phyloP scores from a whole-genome alignment of 1,140 invertebrate species.

The Tetranychus cinnabarinus region DNA sequence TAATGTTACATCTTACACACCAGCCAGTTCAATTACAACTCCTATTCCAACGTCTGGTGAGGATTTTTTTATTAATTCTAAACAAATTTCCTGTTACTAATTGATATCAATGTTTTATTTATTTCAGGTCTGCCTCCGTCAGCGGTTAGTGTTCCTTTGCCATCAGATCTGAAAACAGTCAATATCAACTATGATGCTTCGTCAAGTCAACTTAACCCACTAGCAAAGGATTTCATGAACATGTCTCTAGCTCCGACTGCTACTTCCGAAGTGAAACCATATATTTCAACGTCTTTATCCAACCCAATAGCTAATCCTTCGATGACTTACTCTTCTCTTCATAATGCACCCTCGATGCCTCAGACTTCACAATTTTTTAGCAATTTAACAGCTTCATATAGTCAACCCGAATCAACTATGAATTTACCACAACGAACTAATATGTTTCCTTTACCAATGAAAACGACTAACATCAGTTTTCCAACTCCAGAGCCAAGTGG shows the following conservation, averaged over 20 bases:
- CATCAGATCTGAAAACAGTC: background rate
- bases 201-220: background rate
- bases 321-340: background rate
- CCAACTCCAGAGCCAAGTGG: too few relatives aligned
- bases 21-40: background rate
- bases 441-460: too few relatives aligned
- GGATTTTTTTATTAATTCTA: slow-evolving; percentile 23
- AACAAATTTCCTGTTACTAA: slow-evolving; percentile 21
- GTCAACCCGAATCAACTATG: too few relatives aligned
- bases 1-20: background rate
- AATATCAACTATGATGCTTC: background rate
- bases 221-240: too few relatives aligned
- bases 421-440: too few relatives aligned
- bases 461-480: too few relatives aligned
- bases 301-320: background rate
- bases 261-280: too few relatives aligned
- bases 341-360: background rate
- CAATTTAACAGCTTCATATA: too few relatives aligned
- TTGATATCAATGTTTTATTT: background rate
- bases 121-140: slow-evolving; percentile 49
- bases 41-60: background rate
- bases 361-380: too few relatives aligned
- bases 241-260: too few relatives aligned
- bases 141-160: slow-evolving; percentile 42
- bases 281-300: too few relatives aligned